Evolutionary conservation across 2,113 vertebrate species (phyloP).

Genomic region (Cinclus mexicanus): DNA sequence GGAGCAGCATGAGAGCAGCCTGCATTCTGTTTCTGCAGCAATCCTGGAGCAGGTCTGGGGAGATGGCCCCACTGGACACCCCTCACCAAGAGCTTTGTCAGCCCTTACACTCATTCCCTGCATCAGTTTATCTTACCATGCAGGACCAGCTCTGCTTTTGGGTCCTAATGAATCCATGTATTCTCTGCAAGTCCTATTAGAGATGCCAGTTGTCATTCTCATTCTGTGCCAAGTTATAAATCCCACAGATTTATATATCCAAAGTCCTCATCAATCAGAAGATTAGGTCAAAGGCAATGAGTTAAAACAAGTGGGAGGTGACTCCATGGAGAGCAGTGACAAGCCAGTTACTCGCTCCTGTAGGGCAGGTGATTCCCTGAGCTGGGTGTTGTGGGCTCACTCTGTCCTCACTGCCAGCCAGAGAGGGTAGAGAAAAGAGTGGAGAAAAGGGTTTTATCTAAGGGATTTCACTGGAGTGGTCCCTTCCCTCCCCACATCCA

Average conservation of each 20-base stretch:
- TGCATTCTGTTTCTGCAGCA: not conserved
- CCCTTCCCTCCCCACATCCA: not conserved
- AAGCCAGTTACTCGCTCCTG: rapidly evolving
- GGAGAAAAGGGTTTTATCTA: not conserved
- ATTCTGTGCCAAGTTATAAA: not conserved
- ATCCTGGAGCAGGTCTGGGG: rapidly evolving
- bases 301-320: not conserved
- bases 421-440: too few species aligned
- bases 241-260: not conserved
- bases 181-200: not conserved
- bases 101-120: rapidly evolving
- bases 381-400: not conserved
- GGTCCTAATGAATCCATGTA: not conserved
- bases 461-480: not conserved
- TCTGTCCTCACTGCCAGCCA: not conserved
- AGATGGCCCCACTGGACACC: rapidly evolving
- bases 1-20: not conserved
- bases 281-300: not conserved
- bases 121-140: rapidly evolving
- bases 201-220: not conserved
- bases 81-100: not conserved
- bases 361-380: not conserved
- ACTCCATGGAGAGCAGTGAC: rapidly evolving
- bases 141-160: not conserved
- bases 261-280: not conserved